Evolutionary conservation across 2,888 invertebrate genomes (phyloP), one percentile per base, ranked within the genome.

Genomic region (Bedellia somnulentella): DNA sequence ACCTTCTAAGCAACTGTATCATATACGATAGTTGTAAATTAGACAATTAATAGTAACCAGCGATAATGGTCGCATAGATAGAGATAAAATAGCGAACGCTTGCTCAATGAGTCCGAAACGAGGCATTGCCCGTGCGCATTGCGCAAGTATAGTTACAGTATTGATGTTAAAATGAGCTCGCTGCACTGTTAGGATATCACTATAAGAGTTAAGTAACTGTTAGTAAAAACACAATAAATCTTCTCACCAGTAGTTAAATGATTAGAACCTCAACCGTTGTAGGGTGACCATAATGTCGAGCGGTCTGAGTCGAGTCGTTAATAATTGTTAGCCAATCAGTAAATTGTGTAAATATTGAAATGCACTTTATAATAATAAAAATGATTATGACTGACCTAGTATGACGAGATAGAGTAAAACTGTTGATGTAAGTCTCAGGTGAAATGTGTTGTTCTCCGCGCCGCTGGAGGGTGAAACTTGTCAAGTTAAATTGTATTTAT

Each of bases 331-430:
- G 58, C 43, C 40, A 46, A 51, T 44, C 49, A 45, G 59, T 57
- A 49, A 55, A 45, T 48, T 70, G 71, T 73, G n/a, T n/a, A 73
- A 56, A 73, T 73, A 66, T 43, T 45, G 46, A 49, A 43, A 43
- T 60, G 64, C 67, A 68, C 64, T 52, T 46, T 56, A 61, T 54
- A n/a, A n/a, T n/a, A n/a, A n/a, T n/a, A 52, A 41, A 55, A 55
- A 61, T 58, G 37, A 49, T 62, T 66, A 63, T 63, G 71, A 75
- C 71, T 73, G 71, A 71, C 50, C 51, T 59, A 51, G 49, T 52
- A 53, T 45, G 46, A 51, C 45, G 45, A 51, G 48, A 50, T 58
- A 60, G 59, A 49, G 50, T 60, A 54, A n/a, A 52, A 52, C 48
- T 49, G 56, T 59, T 47, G 60, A 46, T 54, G 52, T 63, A 61